Evolutionary conservation across 1,140 invertebrate species (phyloP).

Genomic region (Eulimnadia texana): DNA sequence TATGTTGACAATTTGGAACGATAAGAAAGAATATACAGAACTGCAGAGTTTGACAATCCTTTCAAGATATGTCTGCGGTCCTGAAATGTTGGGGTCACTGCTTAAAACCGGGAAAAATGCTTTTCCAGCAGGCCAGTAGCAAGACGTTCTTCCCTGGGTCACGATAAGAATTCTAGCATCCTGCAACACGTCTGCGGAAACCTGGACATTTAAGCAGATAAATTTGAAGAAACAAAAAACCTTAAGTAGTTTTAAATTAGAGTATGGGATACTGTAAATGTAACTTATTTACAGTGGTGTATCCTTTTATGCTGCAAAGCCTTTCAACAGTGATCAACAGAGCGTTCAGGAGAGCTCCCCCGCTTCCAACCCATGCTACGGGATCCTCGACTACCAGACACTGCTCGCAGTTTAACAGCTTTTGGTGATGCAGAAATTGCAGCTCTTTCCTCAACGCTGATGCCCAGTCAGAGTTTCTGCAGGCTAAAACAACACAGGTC

Average conservation of each 20-base stretch:
- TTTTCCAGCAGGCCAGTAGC: slow-evolving; percentile 30
- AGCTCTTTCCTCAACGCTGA: neutral
- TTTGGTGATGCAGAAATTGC: neutral
- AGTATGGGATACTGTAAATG: neutral
- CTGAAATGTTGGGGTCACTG: slow-evolving; percentile 19
- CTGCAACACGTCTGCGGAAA: slow-evolving; percentile 32
- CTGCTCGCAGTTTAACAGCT: neutral
- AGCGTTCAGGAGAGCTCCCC: slow-evolving; percentile 38
- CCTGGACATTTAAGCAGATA: slow-evolving; percentile 14
- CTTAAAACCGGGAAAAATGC: slow-evolving; percentile 28
- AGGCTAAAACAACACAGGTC: neutral
- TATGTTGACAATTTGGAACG: too few relatives aligned
- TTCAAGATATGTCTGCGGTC: slow-evolving; percentile 24
- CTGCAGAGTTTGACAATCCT: slow-evolving; percentile 22
- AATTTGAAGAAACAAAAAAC: neutral
- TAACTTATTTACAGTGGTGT: slow-evolving; percentile 28
- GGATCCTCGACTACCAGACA: neutral
- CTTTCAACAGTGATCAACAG: slow-evolving; percentile 34
- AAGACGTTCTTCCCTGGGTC: slow-evolving; percentile 31
- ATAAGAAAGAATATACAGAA: neutral
- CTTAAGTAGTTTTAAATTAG: neutral
- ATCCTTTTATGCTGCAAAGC: slow-evolving; percentile 27
- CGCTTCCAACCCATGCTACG: slow-evolving; percentile 31
- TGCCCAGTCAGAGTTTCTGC: neutral
- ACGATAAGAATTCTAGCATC: slow-evolving; percentile 32